Percentiles rank a stretch among this genome's conserved stretches.
Evolutionary conservation across 2,113 vertebrate species (phyloP).

Genomic region (Campylomormyrus numenius): DNA sequence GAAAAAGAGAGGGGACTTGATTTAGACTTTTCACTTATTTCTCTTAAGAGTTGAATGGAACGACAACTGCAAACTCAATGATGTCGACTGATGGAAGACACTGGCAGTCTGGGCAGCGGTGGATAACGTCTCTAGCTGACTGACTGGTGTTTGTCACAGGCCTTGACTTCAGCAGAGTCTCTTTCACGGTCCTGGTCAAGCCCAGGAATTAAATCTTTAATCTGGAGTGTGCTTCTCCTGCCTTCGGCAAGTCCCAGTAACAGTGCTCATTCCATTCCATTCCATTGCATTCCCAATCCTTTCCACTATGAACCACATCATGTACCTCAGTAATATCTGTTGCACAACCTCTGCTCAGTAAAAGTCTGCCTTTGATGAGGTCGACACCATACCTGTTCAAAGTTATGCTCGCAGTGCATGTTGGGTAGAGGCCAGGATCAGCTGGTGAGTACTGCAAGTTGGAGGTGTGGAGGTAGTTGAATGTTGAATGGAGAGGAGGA

Average conservation of each 20-base stretch:
- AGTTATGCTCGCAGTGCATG: conserved; percentile 62
- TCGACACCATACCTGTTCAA: conserved; percentile 74
- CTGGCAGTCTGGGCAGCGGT: background rate
- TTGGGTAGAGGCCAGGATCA: conserved; percentile 62
- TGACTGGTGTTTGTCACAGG: background rate
- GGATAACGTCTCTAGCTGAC: background rate
- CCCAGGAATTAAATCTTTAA: background rate
- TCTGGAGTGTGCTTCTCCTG: background rate
- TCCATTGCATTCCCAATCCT: conserved; percentile 14
- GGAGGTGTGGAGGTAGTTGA: background rate
- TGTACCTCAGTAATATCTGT: conserved; percentile 88
- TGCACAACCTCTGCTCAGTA: conserved; percentile 82
- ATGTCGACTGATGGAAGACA: background rate
- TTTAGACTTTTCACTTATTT: background rate
- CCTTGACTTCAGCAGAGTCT: background rate
- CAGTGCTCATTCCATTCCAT: conserved; percentile 41
- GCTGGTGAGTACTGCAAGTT: conserved; percentile 48
- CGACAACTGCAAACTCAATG: background rate
- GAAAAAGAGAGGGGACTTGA: background rate
- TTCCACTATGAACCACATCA: conserved; percentile 71
- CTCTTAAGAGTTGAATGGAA: background rate
- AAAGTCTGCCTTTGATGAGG: conserved; percentile 81
- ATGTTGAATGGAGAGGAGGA: background rate
- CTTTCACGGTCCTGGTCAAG: background rate
- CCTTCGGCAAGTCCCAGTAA: conserved; percentile 1